Evolutionary conservation across 2,797 vertebrate genomes (phyloP), one percentile per base, ranked within the genome.

Genomic region (Chaetodon trifasciatus): DNA sequence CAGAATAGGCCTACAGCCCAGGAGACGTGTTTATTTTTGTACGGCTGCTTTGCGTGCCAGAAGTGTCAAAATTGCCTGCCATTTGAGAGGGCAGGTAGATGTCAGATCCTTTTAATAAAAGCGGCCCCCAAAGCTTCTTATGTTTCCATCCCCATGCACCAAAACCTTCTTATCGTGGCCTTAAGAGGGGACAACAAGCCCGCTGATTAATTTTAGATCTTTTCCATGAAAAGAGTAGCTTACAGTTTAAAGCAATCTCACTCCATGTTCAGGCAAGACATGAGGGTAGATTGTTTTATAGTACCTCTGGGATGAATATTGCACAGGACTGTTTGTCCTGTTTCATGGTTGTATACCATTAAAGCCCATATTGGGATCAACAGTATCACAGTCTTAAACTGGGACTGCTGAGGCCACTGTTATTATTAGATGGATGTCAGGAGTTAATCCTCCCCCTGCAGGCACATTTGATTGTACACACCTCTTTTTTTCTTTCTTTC

Each of bases 131-230:
- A 96, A 96, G 93, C 95, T 92, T 95, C 95, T 96, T 95, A 95
- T 85, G 79, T 87, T 86, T 86, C 84, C 64, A 83, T 90, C 78
- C 89, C 86, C 56, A 8, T 75, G 69, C 81, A 82, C 68, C 86
- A 84, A 93, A 93, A 88, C 93, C 92, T 90, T 91, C 91, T 95
- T 93, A 94, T 93, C 77, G 57, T 69, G 83, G 88, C 87, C 88
- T 92, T 95, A 94, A 91, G 89, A 91, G 82, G 67, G 79, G 85
- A 93, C 86, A 89, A 93, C 93, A 93, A 90, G 84, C 58, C 65
- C 47, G 28, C 90, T 94, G 95, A 96, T 96, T 96, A 95, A 95
- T 95, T 95, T 95, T 85, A 93, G 83, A 94, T 93, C 90, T 93
- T 90, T 90, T 93, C 93, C 78, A 73, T 93, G 92, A 94, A 95